These are phyloP conservation scores for Drosophila kurseongensis DNA, from an alignment of 1,140 invertebrate genomes.

Conservation along the genomic window DNA sequence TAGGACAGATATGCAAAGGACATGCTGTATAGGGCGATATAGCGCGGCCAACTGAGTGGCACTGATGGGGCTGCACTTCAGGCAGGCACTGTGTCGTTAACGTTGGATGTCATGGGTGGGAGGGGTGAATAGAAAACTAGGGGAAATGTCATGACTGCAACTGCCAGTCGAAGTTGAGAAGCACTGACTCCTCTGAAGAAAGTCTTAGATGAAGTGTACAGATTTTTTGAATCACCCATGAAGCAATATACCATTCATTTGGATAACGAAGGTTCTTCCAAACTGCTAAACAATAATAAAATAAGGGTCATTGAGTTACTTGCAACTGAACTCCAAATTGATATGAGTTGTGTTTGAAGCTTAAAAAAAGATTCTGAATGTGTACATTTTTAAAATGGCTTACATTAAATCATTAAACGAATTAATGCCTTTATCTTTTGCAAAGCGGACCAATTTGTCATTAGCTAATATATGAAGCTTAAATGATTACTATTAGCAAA, in stretches of 20 bases:
- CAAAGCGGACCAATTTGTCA: too few relatives aligned
- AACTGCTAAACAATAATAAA: neutral
- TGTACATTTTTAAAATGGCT: too few relatives aligned
- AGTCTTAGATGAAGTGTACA: neutral
- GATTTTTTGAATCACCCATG: neutral
- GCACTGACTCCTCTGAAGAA: neutral
- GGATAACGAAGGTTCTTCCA: neutral
- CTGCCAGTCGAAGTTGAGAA: neutral
- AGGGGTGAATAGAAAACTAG: neutral
- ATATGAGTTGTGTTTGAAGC: too few relatives aligned
- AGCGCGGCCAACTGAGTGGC: slow-evolving; percentile 39
- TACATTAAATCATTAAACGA: too few relatives aligned
- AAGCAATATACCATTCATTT: neutral
- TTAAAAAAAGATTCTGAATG: too few relatives aligned
- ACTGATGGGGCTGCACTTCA: slow-evolving; percentile 34
- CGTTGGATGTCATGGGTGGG: neutral
- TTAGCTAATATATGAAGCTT: too few relatives aligned
- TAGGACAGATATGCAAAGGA: slow-evolving; percentile 21
- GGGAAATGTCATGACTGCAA: neutral
- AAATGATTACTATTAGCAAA: too few relatives aligned
- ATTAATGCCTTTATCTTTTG: too few relatives aligned
- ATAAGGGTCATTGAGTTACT: neutral
- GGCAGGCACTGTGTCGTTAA: slow-evolving; percentile 27
- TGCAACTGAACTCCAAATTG: neutral
- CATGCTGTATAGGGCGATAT: slow-evolving; percentile 17